Evolutionary conservation across 2,797 vertebrate genomes (phyloP), one percentile per base, ranked within the genome.

Genomic region (Adelosebastes latens): DNA sequence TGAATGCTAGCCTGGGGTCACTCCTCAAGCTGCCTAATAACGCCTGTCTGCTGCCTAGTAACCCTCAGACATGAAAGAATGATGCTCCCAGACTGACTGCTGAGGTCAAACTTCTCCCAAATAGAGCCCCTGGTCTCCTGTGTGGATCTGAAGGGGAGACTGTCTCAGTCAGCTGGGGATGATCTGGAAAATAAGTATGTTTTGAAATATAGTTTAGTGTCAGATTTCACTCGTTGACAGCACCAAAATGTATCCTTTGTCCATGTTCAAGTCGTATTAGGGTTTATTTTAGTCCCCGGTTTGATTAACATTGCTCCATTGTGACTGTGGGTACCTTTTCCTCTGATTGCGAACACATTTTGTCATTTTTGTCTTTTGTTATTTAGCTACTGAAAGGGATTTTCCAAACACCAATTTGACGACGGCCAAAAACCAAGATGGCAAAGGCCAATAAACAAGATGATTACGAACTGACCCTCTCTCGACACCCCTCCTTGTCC

Each of bases 21-120:
- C 77, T 80, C 84, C 67, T 42, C 86, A 76, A 74, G 87, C 72
- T 66, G 74, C 86, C 74, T 80, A 81, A 89, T 90, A 80, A 88
- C 2, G 9, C 29, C 73, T 39, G 70, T 68, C 89, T 67, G 59
- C 81, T 32, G 36, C 12, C 55, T 65, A 24, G 25, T 32, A 20
- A 58, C 71, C 25, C 52, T 53, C 22, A 20, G 18, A 85, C 69
- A 89, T 89, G 65, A 89, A 85, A 89, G 79, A 74, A 52, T 65
- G 80, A 78, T 58, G 64, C 49, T 78, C 39, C 46, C 53, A 25
- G 69, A 60, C 52, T 20, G 82, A 76, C 65, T 24, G 27, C 59
- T 56, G 79, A 46, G 71, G 80, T 86, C 79, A 60, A 46, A 46
- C 25, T 16, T 62, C 63, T 59, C 29, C 29, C 0, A 10, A 46